Conservation (phyloP, 2,888 invertebrate species). For the Rhorus exstirpatorius region DNA sequence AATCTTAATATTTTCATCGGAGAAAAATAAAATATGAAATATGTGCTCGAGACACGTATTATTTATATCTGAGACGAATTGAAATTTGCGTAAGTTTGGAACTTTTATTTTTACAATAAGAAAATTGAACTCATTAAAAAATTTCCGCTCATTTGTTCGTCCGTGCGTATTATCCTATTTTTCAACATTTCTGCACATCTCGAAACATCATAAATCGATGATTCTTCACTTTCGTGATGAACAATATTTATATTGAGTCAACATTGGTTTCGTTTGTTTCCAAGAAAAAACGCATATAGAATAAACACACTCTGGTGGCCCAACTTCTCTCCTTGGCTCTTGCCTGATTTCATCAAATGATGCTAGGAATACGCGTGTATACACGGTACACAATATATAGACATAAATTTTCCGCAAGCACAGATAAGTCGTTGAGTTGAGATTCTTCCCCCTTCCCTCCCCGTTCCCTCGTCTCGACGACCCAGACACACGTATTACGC, state of each 20-base stretch:
- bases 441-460: background rate
- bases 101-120: no score
- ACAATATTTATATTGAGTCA: background rate
- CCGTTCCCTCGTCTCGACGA: background rate
- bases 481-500: background rate
- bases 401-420: constrained; percentile 10
- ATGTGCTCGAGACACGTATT: no score
- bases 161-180: no score
- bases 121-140: no score
- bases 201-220: no score
- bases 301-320: background rate
- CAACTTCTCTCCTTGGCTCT: background rate
- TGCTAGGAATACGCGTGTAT: background rate
- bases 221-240: background rate
- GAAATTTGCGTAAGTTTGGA: no score
- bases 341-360: background rate
- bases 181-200: no score
- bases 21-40: no score
- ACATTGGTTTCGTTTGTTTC: background rate
- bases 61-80: no score
- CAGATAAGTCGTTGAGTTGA: constrained; percentile 31
- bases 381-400: background rate
- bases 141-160: no score
- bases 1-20: no score
- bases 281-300: background rate